A percentile compares a stretch with the other conserved stretches of the same genome.
These are phyloP conservation scores for Hydra vulgaris DNA, from an alignment of 30 jellyfish, hydroid and myxozoan species.

Conservation along the genomic window DNA sequence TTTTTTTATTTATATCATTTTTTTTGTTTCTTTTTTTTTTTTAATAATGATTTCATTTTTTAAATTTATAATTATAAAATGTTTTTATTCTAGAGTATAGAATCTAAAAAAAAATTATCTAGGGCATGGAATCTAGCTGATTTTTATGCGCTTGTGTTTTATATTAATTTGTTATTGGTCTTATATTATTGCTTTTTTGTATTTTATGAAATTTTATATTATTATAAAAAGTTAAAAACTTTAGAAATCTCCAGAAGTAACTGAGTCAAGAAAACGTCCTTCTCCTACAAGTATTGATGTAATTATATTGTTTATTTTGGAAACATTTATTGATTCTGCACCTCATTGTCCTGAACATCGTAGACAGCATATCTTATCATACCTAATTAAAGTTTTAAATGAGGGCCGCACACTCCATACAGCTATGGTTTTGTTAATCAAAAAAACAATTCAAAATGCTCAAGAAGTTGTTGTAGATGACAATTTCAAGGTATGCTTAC, in stretches of 20 bases:
- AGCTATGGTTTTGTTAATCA: slow-evolving; percentile 46
- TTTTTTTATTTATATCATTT: no score
- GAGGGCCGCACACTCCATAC: slow-evolving; percentile 34
- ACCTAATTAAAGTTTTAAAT: slow-evolving; percentile 50
- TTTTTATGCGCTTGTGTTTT: no score
- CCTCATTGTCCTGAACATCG: slow-evolving; percentile 97
- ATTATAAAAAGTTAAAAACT: no score
- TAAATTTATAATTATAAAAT: no score
- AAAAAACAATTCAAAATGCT: slow-evolving; percentile 29
- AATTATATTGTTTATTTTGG: slow-evolving; percentile 50
- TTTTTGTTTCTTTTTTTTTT: no score
- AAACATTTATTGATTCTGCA: slow-evolving; percentile 83
- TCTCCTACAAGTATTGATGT: slow-evolving; percentile 17
- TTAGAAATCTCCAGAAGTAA: background rate
- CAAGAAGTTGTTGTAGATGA: slow-evolving; percentile 2
- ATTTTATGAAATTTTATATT: no score
- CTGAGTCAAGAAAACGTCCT: slow-evolving; percentile 14
- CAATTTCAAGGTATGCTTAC: background rate
- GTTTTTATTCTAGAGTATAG: no score
- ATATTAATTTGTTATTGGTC: no score
- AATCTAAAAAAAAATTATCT: no score
- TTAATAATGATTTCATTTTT: no score
- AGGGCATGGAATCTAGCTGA: no score
- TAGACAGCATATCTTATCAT: slow-evolving; percentile 51
- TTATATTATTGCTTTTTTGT: no score